phyloP scores from a whole-genome alignment of 2,113 vertebrate genomes.

The Brienomyrus brachyistius region DNA sequence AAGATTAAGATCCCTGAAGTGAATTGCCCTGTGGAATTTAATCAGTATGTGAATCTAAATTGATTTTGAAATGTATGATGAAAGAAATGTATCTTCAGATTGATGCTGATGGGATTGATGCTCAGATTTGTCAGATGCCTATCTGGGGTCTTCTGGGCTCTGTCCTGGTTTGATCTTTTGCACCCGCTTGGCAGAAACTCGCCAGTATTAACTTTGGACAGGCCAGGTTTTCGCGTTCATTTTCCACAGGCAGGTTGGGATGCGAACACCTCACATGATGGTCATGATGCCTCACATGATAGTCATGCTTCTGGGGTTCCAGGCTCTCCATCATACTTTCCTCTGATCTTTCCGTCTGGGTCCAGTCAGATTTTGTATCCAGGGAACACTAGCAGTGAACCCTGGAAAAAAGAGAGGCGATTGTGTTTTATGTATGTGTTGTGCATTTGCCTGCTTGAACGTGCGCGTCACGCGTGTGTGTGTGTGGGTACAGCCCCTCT shows the following conservation, averaged over 20 bases:
- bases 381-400: neutral
- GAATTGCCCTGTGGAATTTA: neutral
- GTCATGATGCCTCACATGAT: neutral
- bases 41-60: neutral
- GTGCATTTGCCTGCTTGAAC: neutral
- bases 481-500: neutral
- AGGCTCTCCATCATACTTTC: neutral
- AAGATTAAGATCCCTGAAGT: neutral
- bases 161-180: neutral
- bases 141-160: neutral
- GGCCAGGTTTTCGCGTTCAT: neutral
- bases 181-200: neutral
- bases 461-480: neutral
- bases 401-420: neutral
- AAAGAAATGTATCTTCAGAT: neutral
- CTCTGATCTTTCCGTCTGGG: neutral
- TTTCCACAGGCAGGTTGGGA: neutral
- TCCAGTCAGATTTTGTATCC: neutral
- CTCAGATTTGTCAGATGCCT: neutral
- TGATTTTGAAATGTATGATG: neutral
- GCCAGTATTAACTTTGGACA: neutral
- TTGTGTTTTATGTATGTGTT: neutral
- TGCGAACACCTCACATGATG: neutral
- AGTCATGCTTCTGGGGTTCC: neutral
- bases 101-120: neutral